Percentiles rank a stretch among this genome's conserved stretches.
Evolutionary conservation across 1,140 invertebrate species (phyloP).

Genomic region (Lucilia sericata): DNA sequence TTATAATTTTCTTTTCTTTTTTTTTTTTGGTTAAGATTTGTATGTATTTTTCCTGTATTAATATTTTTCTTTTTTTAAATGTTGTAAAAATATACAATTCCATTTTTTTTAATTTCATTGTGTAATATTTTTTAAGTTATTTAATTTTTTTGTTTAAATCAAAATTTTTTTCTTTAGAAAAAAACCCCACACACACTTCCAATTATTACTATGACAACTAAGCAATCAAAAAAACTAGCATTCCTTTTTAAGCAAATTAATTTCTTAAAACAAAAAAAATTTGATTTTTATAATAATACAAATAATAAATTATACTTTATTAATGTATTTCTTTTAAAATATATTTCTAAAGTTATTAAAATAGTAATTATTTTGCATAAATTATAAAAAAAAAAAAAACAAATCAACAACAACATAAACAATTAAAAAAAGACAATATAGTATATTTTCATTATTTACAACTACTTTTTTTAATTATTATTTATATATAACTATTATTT

Average conservation of each 20-base stretch:
- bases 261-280: constrained; percentile 8
- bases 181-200: not conserved
- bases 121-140: constrained; percentile 41
- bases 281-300: constrained; percentile 32
- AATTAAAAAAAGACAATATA: constrained; percentile 38
- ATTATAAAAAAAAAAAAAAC: not conserved
- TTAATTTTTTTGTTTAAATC: constrained; percentile 18
- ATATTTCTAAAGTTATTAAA: constrained; percentile 29
- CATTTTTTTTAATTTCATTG: constrained; percentile 15
- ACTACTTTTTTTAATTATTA: constrained; percentile 40
- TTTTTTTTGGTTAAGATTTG: constrained; percentile 21
- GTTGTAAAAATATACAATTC: constrained; percentile 28
- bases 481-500: constrained; percentile 39
- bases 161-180: constrained; percentile 17
- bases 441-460: constrained; percentile 40
- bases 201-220: not conserved
- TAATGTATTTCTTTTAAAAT: constrained; percentile 40
- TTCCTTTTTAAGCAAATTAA: constrained; percentile 42
- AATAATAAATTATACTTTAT: constrained; percentile 17
- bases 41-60: constrained; percentile 43
- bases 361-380: constrained; percentile 38
- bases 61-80: constrained; percentile 36
- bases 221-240: constrained; percentile 26
- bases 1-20: not conserved
- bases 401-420: too few relatives aligned